phyloP scores from a whole-genome alignment of 1,140 invertebrate genomes.

The Spodoptera litura region DNA sequence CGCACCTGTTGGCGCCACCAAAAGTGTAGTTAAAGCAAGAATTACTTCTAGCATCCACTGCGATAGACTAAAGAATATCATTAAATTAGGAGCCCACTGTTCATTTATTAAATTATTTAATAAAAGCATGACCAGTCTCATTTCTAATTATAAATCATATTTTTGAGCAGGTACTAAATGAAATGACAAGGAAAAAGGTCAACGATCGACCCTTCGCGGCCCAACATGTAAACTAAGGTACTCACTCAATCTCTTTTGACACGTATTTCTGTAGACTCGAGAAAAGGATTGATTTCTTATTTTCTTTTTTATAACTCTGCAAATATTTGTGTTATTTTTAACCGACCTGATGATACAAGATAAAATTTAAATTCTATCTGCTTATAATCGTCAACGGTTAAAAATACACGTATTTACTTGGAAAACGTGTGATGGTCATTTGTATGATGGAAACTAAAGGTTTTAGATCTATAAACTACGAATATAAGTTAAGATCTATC shows the following conservation, averaged over 20 bases:
- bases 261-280: not conserved
- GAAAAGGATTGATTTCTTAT: not conserved
- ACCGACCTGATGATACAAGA: too few relatives aligned
- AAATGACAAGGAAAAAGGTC: not conserved
- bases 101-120: too few relatives aligned
- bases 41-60: too few relatives aligned
- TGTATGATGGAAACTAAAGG: too few relatives aligned
- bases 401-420: too few relatives aligned
- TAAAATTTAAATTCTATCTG: too few relatives aligned
- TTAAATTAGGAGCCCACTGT: too few relatives aligned
- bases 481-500: not conserved
- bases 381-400: too few relatives aligned
- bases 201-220: conserved; percentile 24
- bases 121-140: not conserved
- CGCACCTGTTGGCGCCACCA: too few relatives aligned
- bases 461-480: not conserved
- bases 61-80: too few relatives aligned
- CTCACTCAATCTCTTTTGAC: conserved; percentile 13
- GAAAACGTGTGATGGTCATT: too few relatives aligned
- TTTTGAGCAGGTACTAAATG: conserved; percentile 20
- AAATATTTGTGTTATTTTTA: not conserved
- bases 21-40: too few relatives aligned
- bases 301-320: not conserved
- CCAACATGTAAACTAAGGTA: not conserved
- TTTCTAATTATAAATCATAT: not conserved